phyloP scores from a whole-genome alignment of 2,113 vertebrate genomes.

The Aldabrachelys gigantea region DNA sequence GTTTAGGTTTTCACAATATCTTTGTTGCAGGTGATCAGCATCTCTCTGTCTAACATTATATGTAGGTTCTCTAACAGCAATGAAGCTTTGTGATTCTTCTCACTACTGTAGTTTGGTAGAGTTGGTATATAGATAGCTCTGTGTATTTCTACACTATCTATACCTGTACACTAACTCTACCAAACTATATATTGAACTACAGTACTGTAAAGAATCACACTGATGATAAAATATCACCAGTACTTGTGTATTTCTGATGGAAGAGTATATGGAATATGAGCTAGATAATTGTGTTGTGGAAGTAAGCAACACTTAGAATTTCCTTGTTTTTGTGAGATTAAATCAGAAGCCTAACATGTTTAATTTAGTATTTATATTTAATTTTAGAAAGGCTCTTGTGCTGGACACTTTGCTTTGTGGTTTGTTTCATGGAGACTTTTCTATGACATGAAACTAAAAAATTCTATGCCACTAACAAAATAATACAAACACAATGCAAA shows the following conservation, averaged over 20 bases:
- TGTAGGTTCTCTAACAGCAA: neutral
- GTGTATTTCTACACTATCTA: neutral
- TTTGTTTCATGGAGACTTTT: neutral
- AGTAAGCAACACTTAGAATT: neutral
- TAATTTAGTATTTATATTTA: neutral
- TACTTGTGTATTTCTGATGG: neutral
- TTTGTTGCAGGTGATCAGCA: neutral
- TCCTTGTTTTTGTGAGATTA: neutral
- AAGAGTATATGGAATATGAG: rapidly evolving
- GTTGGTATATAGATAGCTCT: neutral
- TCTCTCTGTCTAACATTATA: neutral
- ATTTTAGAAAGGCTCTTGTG: neutral
- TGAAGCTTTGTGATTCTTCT: neutral
- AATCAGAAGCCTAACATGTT: rapidly evolving
- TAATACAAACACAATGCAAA: neutral
- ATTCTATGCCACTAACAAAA: neutral
- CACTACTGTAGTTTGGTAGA: neutral
- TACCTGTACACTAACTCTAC: neutral
- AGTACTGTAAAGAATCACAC: neutral
- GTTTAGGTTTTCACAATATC: neutral
- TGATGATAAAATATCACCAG: neutral
- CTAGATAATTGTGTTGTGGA: neutral
- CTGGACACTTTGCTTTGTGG: rapidly evolving
- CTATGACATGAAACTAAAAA: neutral
- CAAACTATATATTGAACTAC: rapidly evolving